phyloP scores from a whole-genome alignment of 2,888 invertebrate genomes.

The Diplolepis rosae region DNA sequence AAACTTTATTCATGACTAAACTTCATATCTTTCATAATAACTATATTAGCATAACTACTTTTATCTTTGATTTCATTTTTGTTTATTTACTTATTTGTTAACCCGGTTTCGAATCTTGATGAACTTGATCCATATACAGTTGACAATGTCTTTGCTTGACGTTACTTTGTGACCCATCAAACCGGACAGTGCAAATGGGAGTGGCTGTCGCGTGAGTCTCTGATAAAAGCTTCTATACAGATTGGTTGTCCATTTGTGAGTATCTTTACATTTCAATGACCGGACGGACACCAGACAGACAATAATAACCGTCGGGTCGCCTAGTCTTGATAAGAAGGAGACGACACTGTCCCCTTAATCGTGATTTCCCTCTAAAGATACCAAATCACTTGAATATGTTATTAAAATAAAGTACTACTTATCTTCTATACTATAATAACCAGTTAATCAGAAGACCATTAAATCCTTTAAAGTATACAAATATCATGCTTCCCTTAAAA shows the following conservation, averaged over 20 bases:
- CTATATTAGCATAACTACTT: neutral
- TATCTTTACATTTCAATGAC: constrained; percentile 35
- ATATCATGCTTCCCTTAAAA: neutral
- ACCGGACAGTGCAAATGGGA: neutral
- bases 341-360: neutral
- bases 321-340: constrained; percentile 40
- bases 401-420: constrained; percentile 11
- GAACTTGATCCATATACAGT: constrained; percentile 12
- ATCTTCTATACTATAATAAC: constrained; percentile 4
- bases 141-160: neutral
- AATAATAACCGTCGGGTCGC: constrained; percentile 44
- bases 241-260: constrained; percentile 27
- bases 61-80: neutral
- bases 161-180: constrained; percentile 12
- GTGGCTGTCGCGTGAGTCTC: constrained; percentile 7
- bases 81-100: neutral
- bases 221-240: neutral
- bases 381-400: neutral
- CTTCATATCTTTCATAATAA: neutral
- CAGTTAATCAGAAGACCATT: neutral
- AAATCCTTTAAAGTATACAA: neutral
- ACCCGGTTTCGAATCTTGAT: neutral
- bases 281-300: constrained; percentile 34
- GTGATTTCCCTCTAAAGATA: neutral
- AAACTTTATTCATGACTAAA: neutral